Base-by-base conservation (phyloP, 2,797 vertebrate genomes). In the Melanotaenia parkinsoni region DNA sequence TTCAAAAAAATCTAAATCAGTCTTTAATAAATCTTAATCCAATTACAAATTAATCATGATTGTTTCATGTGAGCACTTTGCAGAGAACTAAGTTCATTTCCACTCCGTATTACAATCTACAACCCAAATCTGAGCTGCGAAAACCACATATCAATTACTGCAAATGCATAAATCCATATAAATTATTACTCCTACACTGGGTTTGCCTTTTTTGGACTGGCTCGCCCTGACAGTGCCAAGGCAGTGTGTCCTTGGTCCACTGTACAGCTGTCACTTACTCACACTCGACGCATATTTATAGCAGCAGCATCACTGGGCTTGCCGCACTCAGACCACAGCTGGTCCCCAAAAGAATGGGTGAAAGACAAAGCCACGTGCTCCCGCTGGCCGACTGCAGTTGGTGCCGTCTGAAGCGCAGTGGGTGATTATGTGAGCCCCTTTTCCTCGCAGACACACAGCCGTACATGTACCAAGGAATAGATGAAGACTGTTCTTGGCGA, bases 231-330 rank as follows among this genome's bases (percentile, higher is more conserved):
- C 87, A 38, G 81, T 82, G 83, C 90, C 88, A 90, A 91, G 91
- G 89, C 90, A 87, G 86, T 56, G 85, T 93, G 94, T 89, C 93
- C 91, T 93, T 93, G 88, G 84, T 90, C 88, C 90, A 91, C 88
- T 87, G 86, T 93, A 95, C 94, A 94, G 94, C 94, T 95, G 95
- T 95, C 94, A 92, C 91, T 94, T 89, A 91, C 92, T 93, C 89
- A 87, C 88, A 87, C 90, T 91, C 84, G 84, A 90, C 87, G 79
- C 88, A 86, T 95, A 95, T 95, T 95, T 95, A 94, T 95, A 95
- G 95, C 90, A 91, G 86, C 89, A 89, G 87, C 94, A 94, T 95
- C 94, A 94, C 67, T 84, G 87, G 87, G 71, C 86, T 92, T 72
- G 58, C 87, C 79, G 28, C 84, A 82, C 91, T 93, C 88, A 93